phyloP scores from a whole-genome alignment of 2,888 invertebrate species.

The Epirrhoe alternata region DNA sequence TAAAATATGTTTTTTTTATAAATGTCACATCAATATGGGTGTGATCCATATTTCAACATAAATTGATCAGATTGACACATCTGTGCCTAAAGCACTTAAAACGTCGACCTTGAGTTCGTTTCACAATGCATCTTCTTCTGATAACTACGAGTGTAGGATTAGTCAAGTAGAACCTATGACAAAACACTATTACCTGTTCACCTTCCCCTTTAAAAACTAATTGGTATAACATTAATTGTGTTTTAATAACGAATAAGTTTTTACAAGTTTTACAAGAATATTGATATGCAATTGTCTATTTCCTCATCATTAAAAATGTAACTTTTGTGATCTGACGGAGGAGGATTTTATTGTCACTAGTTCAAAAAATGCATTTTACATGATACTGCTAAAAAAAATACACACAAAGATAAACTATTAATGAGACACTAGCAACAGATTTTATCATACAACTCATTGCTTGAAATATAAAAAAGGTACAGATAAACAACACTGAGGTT shows the following conservation, averaged over 20 bases:
- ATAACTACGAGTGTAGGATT: slow-evolving; percentile 5
- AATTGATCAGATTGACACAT: slow-evolving; percentile 49
- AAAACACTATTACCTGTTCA: slow-evolving; percentile 17
- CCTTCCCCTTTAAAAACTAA: slow-evolving; percentile 26
- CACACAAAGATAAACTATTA: no score
- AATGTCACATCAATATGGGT: slow-evolving; percentile 19
- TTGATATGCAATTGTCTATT: not conserved
- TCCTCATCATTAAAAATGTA: not conserved
- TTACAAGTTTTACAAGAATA: not conserved
- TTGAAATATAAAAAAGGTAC: no score
- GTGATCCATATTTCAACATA: slow-evolving; percentile 45
- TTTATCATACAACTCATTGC: no score
- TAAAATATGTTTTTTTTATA: slow-evolving; percentile 18
- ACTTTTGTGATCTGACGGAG: no score
- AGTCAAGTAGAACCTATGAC: slow-evolving; percentile 1
- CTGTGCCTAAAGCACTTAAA: slow-evolving; percentile 32
- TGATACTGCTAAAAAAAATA: no score
- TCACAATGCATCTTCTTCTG: slow-evolving; percentile 41
- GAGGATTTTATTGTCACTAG: not conserved
- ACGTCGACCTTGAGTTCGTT: slow-evolving; percentile 48
- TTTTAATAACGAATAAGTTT: not conserved
- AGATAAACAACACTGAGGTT: no score
- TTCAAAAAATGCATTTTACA: not conserved
- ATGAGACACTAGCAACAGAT: no score
- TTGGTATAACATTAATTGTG: slow-evolving; percentile 5